phyloP scores from a whole-genome alignment of 2,113 vertebrate species.

The Cichladusa arquata region DNA sequence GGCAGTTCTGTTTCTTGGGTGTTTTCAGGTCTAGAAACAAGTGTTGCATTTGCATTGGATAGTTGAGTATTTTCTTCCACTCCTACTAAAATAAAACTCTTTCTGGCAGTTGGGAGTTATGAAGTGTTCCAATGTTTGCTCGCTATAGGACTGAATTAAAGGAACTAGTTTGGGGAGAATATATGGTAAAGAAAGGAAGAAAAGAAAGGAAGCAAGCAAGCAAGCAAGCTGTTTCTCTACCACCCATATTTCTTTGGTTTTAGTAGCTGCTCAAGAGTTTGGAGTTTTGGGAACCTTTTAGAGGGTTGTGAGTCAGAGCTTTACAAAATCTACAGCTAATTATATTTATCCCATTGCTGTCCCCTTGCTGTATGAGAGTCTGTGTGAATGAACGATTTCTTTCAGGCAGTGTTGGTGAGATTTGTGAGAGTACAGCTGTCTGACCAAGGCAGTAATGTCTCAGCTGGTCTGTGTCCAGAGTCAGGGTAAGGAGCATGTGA shows the following conservation, averaged over 20 bases:
- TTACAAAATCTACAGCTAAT: background rate
- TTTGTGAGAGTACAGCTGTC: background rate
- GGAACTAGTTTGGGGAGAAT: background rate
- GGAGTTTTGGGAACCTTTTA: background rate
- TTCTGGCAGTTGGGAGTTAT: background rate
- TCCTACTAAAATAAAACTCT: background rate
- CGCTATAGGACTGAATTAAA: background rate
- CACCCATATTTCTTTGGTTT: background rate
- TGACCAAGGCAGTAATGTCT: background rate
- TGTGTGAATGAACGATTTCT: background rate
- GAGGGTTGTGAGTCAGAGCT: background rate
- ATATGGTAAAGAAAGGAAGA: background rate
- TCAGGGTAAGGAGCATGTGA: background rate
- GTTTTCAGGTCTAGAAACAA: slow-evolving; percentile 9
- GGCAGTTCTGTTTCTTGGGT: background rate
- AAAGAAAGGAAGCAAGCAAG: background rate
- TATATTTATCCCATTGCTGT: background rate
- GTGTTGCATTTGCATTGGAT: background rate
- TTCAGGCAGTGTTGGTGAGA: background rate
- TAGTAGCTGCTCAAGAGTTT: background rate
- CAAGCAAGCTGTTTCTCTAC: background rate
- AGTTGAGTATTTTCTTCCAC: background rate
- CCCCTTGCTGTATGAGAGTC: background rate
- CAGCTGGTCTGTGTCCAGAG: background rate
- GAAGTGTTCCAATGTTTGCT: background rate